phyloP scores from a whole-genome alignment of 2,888 invertebrate species.

The Itoplectis maculator region DNA sequence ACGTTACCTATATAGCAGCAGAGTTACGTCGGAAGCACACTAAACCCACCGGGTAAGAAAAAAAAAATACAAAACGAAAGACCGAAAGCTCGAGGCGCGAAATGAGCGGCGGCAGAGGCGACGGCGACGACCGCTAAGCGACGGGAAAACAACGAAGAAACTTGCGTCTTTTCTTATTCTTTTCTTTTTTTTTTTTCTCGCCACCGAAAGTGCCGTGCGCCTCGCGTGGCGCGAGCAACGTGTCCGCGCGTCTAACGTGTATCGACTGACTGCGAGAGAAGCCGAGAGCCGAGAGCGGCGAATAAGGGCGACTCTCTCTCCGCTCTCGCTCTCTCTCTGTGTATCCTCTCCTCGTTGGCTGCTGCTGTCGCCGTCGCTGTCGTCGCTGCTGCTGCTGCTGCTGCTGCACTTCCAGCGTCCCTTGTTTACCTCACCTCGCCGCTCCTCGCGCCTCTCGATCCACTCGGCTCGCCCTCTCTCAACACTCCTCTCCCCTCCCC shows the following conservation, averaged over 20 bases:
- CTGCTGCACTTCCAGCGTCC: constrained; percentile 65
- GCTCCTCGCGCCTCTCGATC: constrained; percentile 35
- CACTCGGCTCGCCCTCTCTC: constrained; percentile 26
- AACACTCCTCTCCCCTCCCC: too few relatives aligned
- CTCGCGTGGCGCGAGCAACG: constrained; percentile 39
- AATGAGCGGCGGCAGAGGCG: too few relatives aligned
- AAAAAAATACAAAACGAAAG: too few relatives aligned
- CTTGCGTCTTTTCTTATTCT: neutral
- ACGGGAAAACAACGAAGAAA: neutral
- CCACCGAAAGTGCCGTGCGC: constrained; percentile 1
- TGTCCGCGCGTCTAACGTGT: constrained; percentile 68
- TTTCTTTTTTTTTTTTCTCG: neutral
- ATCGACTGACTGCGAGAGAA: constrained; percentile 71
- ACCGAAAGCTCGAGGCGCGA: too few relatives aligned
- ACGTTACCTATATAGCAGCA: too few relatives aligned
- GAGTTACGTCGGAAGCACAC: too few relatives aligned
- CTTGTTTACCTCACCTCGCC: constrained; percentile 29
- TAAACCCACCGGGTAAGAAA: too few relatives aligned
- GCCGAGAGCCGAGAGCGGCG: constrained; percentile 62
- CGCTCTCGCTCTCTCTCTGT: too few relatives aligned
- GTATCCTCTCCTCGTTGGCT: constrained; percentile 42
- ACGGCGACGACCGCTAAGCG: too few relatives aligned
- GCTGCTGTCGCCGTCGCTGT: constrained; percentile 32
- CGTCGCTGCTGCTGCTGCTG: constrained; percentile 38
- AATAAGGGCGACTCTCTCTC: constrained; percentile 68